Evolutionary conservation across 2,113 vertebrate genomes (phyloP).

Genomic region (Buteo buteo): DNA sequence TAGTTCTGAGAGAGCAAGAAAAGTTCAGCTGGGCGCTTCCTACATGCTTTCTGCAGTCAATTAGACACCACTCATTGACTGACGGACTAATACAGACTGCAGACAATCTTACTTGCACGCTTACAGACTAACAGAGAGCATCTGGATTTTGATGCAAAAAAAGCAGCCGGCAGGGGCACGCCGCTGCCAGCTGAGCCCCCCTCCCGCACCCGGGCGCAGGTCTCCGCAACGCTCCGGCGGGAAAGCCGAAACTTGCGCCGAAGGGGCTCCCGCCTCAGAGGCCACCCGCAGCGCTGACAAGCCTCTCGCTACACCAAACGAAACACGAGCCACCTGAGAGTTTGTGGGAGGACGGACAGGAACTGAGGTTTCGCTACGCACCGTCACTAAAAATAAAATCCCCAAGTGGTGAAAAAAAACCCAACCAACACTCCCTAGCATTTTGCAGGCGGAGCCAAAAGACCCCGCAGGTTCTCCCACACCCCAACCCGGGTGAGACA

Average conservation of each 20-base stretch:
- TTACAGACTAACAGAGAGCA: rapidly evolving
- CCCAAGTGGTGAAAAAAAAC: background rate
- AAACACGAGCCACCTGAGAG: background rate
- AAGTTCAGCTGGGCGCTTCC: background rate
- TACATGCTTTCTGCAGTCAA: background rate
- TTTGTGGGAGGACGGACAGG: background rate
- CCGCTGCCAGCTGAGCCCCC: background rate
- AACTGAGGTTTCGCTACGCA: background rate
- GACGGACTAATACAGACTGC: rapidly evolving
- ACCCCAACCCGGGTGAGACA: too few relatives aligned
- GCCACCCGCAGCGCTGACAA: background rate
- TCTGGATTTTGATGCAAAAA: rapidly evolving
- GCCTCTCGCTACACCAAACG: background rate
- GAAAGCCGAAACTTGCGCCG: background rate
- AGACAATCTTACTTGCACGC: rapidly evolving
- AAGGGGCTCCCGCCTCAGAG: rapidly evolving
- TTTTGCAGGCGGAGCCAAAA: too few relatives aligned
- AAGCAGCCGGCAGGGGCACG: rapidly evolving
- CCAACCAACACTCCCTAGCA: background rate
- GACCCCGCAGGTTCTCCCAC: too few relatives aligned
- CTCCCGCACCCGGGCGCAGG: background rate
- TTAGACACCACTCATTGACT: rapidly evolving
- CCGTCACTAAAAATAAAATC: background rate
- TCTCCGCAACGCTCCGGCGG: rapidly evolving
- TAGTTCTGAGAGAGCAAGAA: background rate